A percentile compares a stretch with the other conserved stretches of the same genome.
Evolutionary conservation across 2,797 vertebrate species (phyloP).

Genomic region (Champsocephalus esox): DNA sequence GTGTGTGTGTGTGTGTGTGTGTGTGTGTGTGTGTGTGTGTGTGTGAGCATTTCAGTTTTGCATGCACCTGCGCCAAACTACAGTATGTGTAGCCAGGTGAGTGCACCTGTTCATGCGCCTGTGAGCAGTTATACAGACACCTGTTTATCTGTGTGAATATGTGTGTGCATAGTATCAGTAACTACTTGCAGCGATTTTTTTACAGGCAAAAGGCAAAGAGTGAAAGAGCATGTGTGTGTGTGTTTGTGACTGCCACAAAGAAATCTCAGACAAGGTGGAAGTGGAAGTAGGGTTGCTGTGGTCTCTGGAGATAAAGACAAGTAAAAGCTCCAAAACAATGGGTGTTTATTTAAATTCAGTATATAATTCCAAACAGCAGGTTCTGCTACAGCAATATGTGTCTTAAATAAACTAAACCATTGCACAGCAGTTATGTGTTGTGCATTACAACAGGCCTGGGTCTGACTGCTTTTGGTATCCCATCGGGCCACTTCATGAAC

Average conservation of each 20-base stretch:
- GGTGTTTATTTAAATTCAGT: slow-evolving; percentile 15
- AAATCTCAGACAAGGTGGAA: slow-evolving; percentile 33
- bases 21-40: background rate
- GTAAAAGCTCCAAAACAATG: slow-evolving; percentile 33
- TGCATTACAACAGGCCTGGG: background rate
- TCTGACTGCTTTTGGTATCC: background rate
- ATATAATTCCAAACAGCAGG: slow-evolving; percentile 23
- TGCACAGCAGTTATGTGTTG: background rate
- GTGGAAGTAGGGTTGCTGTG: slow-evolving; percentile 33
- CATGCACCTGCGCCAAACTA: slow-evolving; percentile 11
- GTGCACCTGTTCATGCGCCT: slow-evolving; percentile 16
- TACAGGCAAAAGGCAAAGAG: no score
- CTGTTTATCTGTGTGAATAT: slow-evolving; percentile 23
- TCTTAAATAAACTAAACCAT: background rate
- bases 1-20: slow-evolving; percentile 17
- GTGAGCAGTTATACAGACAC: slow-evolving; percentile 17
- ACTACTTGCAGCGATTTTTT: background rate
- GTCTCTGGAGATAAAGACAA: slow-evolving; percentile 37
- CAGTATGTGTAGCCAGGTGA: slow-evolving; percentile 18
- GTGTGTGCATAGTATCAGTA: slow-evolving; percentile 3
- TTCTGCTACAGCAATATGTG: background rate
- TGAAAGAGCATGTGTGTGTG: background rate
- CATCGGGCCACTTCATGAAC: background rate
- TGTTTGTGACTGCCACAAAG: slow-evolving; percentile 29
- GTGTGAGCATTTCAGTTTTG: slow-evolving; percentile 21